These are phyloP conservation scores for Pyrrhia umbra DNA, from an alignment of 2,888 invertebrate genomes.

Conservation along the genomic window DNA sequence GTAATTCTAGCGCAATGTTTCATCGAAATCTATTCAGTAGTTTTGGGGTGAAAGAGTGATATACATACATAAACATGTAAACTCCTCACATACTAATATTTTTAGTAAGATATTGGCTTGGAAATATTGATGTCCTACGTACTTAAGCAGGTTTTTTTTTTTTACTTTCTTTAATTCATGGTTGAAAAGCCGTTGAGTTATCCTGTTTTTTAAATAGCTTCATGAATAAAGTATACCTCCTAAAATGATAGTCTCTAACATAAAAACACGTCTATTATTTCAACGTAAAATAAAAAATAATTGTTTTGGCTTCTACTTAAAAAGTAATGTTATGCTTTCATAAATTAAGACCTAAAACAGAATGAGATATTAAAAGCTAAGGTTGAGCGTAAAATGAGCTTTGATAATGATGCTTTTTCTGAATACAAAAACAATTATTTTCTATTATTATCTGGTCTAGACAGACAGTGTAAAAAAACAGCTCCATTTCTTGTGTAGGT, in stretches of 20 bases:
- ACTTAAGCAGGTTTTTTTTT: no score
- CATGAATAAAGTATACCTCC: not conserved
- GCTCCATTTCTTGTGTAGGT: no score
- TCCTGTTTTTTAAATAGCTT: not conserved
- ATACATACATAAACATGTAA: no score
- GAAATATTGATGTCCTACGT: no score
- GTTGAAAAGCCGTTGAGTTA: no score
- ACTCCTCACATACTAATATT: no score
- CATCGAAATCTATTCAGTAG: no score
- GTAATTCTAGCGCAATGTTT: no score
- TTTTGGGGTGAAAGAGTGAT: no score
- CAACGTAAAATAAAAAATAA: not conserved
- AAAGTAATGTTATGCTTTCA: constrained; percentile 12
- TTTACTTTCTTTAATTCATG: no score
- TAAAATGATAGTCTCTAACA: not conserved
- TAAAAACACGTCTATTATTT: not conserved
- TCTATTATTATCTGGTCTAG: constrained; percentile 2
- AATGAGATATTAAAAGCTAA: constrained; percentile 18
- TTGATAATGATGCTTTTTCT: constrained; percentile 17
- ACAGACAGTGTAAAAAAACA: constrained; percentile 3
- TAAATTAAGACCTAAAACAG: constrained; percentile 3
- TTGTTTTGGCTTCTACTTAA: constrained; percentile 1
- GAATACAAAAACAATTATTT: constrained; percentile 8
- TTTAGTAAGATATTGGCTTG: no score
- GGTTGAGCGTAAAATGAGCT: not conserved